Conservation (phyloP, 1,140 invertebrate genomes). For the Bombus sylvicola region DNA sequence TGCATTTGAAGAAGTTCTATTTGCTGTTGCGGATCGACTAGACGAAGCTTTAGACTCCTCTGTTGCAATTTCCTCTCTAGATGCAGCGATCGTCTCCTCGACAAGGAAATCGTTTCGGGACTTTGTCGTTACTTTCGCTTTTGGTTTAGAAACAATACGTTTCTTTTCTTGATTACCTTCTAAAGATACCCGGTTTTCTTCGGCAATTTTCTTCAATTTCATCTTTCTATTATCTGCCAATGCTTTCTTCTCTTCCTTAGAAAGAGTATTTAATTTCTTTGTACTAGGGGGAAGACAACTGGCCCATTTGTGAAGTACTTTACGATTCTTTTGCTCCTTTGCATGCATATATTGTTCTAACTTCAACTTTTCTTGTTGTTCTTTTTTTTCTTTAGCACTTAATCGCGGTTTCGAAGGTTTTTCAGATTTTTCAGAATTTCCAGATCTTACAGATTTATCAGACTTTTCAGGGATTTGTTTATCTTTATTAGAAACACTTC, state of each 20-base stretch:
- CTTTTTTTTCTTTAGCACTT: conserved; percentile 48
- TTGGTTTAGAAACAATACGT: conserved; percentile 52
- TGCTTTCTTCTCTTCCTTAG: conserved; percentile 60
- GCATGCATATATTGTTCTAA: conserved; percentile 20
- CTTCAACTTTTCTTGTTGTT: conserved; percentile 34
- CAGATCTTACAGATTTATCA: not conserved
- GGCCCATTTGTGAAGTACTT: conserved; percentile 31
- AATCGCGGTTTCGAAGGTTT: not conserved
- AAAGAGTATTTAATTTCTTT: conserved; percentile 26
- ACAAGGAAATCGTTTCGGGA: conserved; percentile 66
- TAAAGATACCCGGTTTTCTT: conserved; percentile 33
- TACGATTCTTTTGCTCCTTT: conserved; percentile 50
- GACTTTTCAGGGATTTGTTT: not conserved
- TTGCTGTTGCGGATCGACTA: not conserved
- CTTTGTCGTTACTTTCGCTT: conserved; percentile 65
- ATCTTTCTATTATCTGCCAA: conserved; percentile 61
- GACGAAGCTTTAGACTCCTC: not conserved
- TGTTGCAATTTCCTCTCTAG: not conserved
- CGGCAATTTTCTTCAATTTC: conserved; percentile 66
- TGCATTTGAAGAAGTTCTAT: not conserved
- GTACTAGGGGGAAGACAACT: not conserved
- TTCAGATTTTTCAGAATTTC: not conserved
- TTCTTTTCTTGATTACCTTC: conserved; percentile 20
- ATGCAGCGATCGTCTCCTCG: conserved; percentile 40
- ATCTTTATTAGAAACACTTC: not conserved